phyloP scores from a whole-genome alignment of 1,140 invertebrate species.

The Drosophila paulistorum region DNA sequence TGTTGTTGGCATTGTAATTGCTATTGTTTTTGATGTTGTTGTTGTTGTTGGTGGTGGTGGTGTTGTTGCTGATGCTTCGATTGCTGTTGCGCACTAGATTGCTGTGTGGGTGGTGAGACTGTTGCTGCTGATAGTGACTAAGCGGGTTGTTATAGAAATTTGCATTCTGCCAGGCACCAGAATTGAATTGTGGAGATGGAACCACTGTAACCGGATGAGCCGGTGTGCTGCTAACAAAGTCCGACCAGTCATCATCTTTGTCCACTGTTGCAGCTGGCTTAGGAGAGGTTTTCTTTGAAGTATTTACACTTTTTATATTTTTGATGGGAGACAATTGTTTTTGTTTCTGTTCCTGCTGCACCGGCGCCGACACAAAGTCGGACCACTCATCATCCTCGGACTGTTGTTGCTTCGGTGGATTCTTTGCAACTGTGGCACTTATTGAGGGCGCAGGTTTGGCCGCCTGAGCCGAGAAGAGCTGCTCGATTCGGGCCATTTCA shows the following conservation, averaged over 20 bases:
- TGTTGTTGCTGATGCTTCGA: slow-evolving; percentile 2
- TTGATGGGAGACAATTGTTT: slow-evolving; percentile 28
- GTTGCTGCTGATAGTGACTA: slow-evolving; percentile 69
- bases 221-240: slow-evolving; percentile 86
- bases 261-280: slow-evolving; percentile 18
- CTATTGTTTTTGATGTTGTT: slow-evolving; percentile 34
- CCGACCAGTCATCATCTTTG: slow-evolving; percentile 87
- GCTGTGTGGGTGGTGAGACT: slow-evolving; percentile 57
- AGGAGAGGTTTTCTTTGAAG: slow-evolving; percentile 20
- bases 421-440: slow-evolving; percentile 74
- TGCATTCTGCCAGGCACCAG: slow-evolving; percentile 78
- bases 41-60: not conserved
- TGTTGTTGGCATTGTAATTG: slow-evolving; percentile 57
- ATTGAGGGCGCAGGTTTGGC: slow-evolving; percentile 60
- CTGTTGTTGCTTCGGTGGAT: slow-evolving; percentile 37
- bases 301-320: slow-evolving; percentile 53
- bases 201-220: slow-evolving; percentile 8
- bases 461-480: slow-evolving; percentile 65
- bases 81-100: slow-evolving; percentile 54
- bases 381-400: slow-evolving; percentile 85
- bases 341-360: slow-evolving; percentile 44
- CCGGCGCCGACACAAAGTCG: slow-evolving; percentile 85
- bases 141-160: slow-evolving; percentile 81
- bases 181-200: slow-evolving; percentile 70
- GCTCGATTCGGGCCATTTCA: slow-evolving; percentile 85